Percentiles rank a stretch among this genome's conserved stretches.
These are phyloP conservation scores for Condylura cristata DNA, from an alignment of 2,113 vertebrate species.

Conservation along the genomic window DNA sequence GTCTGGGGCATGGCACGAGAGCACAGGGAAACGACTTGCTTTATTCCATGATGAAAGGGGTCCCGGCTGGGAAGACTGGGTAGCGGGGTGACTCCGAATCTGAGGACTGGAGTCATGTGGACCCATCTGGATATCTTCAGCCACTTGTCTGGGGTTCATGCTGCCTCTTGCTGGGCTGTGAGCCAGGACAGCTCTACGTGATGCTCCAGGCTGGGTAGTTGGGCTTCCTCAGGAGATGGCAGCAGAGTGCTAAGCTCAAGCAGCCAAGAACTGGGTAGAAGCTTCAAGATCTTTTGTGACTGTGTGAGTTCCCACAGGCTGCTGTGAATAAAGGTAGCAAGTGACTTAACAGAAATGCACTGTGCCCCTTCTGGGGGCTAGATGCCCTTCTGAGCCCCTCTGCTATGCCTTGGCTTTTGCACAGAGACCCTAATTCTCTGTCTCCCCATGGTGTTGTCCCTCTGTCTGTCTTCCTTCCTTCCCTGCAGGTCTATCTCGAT, in stretches of 20 bases:
- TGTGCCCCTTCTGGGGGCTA: not conserved
- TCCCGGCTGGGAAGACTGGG: not conserved
- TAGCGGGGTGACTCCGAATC: not conserved
- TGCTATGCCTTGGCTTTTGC: not conserved
- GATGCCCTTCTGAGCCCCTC: not conserved
- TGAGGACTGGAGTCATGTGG: not conserved
- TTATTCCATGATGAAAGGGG: not conserved
- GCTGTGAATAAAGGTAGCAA: not conserved
- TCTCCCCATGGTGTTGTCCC: not conserved
- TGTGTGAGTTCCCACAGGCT: no score
- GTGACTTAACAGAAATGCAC: not conserved
- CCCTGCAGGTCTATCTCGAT: not conserved
- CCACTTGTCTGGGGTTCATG: not conserved
- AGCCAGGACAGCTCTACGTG: not conserved
- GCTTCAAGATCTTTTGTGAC: not conserved
- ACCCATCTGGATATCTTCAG: not conserved
- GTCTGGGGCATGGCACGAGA: not conserved
- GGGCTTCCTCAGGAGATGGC: slow-evolving; percentile 5
- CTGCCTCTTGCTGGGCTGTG: not conserved
- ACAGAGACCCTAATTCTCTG: not conserved
- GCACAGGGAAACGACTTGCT: not conserved
- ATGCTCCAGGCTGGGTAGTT: not conserved
- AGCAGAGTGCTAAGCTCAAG: not conserved
- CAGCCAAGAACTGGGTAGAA: not conserved
- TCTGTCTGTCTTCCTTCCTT: not conserved